Percentiles rank a stretch among this genome's conserved stretches.
These are phyloP conservation scores for Motacilla tschutschensis DNA, from an alignment of 2,113 vertebrate species.

Conservation along the genomic window DNA sequence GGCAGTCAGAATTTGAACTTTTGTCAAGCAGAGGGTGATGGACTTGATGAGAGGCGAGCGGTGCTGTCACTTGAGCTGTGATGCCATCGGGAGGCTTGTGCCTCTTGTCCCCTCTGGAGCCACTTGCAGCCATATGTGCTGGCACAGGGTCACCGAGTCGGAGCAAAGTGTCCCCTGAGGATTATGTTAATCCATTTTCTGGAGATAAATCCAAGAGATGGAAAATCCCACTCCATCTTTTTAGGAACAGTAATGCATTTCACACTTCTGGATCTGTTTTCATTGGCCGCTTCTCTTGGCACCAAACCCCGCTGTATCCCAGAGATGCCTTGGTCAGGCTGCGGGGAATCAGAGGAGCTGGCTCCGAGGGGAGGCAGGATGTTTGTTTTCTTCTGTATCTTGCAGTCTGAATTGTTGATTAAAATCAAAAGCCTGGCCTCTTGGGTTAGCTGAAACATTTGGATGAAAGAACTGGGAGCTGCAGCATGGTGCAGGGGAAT, in stretches of 20 bases:
- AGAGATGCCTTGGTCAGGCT: not conserved
- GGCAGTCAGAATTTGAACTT: not conserved
- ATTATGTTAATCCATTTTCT: slow-evolving; percentile 39
- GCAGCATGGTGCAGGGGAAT: not conserved
- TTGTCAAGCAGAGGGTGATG: not conserved
- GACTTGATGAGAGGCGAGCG: fast-evolving
- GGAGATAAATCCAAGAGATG: not conserved
- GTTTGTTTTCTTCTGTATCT: not conserved
- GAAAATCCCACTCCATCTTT: not conserved
- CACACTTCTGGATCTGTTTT: slow-evolving; percentile 10
- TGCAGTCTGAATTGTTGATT: not conserved
- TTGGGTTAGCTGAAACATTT: not conserved
- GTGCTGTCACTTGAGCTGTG: fast-evolving
- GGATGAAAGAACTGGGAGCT: not conserved
- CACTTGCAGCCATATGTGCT: not conserved
- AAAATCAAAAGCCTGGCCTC: not conserved
- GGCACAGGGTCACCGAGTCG: not conserved
- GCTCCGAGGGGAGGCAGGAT: not conserved
- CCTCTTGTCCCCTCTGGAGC: not conserved
- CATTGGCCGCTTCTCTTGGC: not conserved
- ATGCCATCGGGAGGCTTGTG: not conserved
- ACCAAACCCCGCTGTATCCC: not conserved
- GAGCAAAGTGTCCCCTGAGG: not conserved
- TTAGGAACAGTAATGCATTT: not conserved
- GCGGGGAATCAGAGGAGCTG: not conserved